Percentiles rank a stretch among this genome's conserved stretches.
Conservation (phyloP, 2,797 vertebrate species). For the Sarcophilus harrisii region DNA sequence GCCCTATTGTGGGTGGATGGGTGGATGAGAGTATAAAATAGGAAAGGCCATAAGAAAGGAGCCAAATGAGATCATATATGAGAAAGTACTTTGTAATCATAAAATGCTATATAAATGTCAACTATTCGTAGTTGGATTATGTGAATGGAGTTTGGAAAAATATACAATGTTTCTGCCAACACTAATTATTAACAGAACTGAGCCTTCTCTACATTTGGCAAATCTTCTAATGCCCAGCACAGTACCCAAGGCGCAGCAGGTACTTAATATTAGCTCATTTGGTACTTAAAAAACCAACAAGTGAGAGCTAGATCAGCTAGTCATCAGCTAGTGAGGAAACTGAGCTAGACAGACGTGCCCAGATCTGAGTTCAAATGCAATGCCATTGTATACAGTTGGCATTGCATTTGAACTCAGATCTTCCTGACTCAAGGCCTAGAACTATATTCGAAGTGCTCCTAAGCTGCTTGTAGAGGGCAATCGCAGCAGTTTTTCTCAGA, state of each 20-base stretch:
- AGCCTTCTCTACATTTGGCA: neutral
- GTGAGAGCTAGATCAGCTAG: no score
- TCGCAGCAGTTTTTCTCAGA: neutral
- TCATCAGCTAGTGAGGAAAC: no score
- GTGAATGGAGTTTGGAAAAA: neutral
- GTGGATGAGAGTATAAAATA: neutral
- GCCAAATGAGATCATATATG: neutral
- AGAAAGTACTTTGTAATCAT: neutral
- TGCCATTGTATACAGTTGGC: neutral
- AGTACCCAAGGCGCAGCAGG: neutral
- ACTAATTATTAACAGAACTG: neutral
- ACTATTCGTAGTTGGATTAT: neutral
- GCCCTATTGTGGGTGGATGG: neutral
- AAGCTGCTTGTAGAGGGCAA: neutral
- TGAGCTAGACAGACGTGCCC: neutral
- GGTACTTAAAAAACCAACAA: neutral
- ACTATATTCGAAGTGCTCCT: neutral
- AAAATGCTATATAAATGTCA: neutral
- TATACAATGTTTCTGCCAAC: neutral
- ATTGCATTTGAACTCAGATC: neutral
- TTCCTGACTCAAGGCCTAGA: neutral
- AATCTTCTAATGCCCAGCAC: neutral
- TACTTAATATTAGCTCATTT: neutral
- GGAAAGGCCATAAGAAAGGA: neutral
- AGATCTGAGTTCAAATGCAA: no score